Base-by-base conservation (phyloP, 1,140 invertebrate species). In the Neomicropteryx cornuta region DNA sequence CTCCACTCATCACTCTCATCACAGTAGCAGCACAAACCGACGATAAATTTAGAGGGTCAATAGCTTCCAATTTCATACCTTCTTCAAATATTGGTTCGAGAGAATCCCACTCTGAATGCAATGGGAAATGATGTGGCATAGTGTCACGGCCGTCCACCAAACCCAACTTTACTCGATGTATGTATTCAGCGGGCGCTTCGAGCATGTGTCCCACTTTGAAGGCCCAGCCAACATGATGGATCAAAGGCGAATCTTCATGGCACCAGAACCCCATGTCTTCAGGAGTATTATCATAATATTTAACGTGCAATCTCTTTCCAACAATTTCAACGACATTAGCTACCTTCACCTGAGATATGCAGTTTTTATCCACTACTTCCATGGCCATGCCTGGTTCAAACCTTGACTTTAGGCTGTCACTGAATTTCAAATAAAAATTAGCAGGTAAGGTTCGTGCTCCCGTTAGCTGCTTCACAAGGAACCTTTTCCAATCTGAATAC, bases 211-310 rank as follows among this genome's bases (percentile, higher is more conserved):
- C 92, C 1, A 59, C 89, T 75, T 50, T 81, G 60, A 58, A 81
- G 58, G 92, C 88, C 94, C 94, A 98, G 11, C 93, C 93, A 3
- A 95, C 84, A 3, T 87, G 89, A 68, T 97, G 93, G 42, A 98
- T 88, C 4, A 97, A 69, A 0, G 89, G 84, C 0, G 91, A 95
- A 54, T 91, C 85, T 60, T 94, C 88, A 48, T 97, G 92, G 53
- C 90, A 96, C 92, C 92, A 97, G 62, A 97, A 97, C 5, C 83
- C 88, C 50, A 84, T 83, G 51, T 83, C 80, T 33, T 81, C 77
- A 2, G 77, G 72, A 5, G 76, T 67, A 33, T 82, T 80, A 48
- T 93, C 87, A 48, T 86, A 89, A 66, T 97, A 97, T 47, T 81
- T 80, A 1, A 97, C 74, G 48, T 92, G 85, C 17, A 97, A 70